phyloP scores from a whole-genome alignment of 1,140 invertebrate genomes.

The Portunus trituberculatus region DNA sequence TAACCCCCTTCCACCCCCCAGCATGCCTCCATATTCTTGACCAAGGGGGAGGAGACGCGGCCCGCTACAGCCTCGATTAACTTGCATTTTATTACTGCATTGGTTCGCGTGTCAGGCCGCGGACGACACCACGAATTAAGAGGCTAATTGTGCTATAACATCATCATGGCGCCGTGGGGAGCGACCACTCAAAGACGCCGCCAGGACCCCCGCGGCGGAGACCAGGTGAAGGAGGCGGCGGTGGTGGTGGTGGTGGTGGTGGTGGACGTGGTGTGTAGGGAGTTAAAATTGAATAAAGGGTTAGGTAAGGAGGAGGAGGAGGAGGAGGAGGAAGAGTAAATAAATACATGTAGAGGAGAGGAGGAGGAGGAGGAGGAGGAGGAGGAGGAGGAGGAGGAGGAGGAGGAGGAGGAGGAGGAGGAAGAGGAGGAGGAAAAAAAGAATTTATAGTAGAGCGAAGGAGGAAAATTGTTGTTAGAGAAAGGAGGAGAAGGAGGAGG shows the following conservation, averaged over 20 bases:
- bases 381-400: not conserved
- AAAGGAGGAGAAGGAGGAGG: not conserved
- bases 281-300: not conserved
- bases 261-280: not conserved
- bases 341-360: not conserved
- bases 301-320: not conserved
- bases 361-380: not conserved
- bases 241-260: not conserved
- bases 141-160: conserved; percentile 66
- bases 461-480: not conserved
- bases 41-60: not conserved
- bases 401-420: not conserved
- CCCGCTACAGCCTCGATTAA: conserved; percentile 44
- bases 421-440: not conserved
- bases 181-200: not conserved
- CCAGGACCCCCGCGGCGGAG: not conserved
- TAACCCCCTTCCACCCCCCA: not conserved
- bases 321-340: no score
- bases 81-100: conserved; percentile 43
- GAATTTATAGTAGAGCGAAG: not conserved
- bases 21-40: not conserved
- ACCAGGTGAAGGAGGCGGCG: not conserved
- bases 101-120: conserved; percentile 41
- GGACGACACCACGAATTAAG: conserved; percentile 40
- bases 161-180: conserved; percentile 10